A percentile compares a stretch with the other conserved stretches of the same genome.
Conservation (phyloP, 2,888 invertebrate species). For the Epistrophella euchroma region DNA sequence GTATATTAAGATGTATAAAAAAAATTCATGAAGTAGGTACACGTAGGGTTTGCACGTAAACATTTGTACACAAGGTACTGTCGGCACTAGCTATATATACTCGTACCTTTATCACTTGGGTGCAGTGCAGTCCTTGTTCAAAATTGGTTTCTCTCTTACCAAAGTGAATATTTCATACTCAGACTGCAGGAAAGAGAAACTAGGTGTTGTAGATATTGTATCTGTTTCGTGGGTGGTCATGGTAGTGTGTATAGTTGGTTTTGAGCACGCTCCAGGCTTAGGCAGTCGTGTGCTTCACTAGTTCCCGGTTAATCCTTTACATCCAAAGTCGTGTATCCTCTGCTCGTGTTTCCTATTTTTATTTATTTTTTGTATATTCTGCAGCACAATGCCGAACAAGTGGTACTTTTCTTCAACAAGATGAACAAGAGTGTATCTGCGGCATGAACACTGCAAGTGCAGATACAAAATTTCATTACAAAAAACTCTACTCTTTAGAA, state of each 20-base stretch:
- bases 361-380: not conserved
- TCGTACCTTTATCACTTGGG: slow-evolving; percentile 33
- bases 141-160: slow-evolving; percentile 38
- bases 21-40: not conserved
- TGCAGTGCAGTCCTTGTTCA: slow-evolving; percentile 66
- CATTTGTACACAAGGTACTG: not conserved
- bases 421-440: slow-evolving; percentile 9
- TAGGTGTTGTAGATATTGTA: slow-evolving; percentile 29
- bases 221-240: slow-evolving; percentile 17
- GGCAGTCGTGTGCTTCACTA: slow-evolving; percentile 39
- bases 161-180: slow-evolving; percentile 29
- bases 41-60: not conserved
- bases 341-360: slow-evolving; percentile 6
- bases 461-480: slow-evolving; percentile 26
- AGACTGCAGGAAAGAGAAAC: slow-evolving; percentile 34
- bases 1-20: slow-evolving; percentile 24
- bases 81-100: not conserved
- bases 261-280: slow-evolving; percentile 50
- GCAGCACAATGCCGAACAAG: slow-evolving; percentile 29
- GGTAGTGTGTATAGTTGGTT: slow-evolving; percentile 11
- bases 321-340: slow-evolving; percentile 23
- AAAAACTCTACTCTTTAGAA: slow-evolving; percentile 46
- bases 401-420: slow-evolving; percentile 8
- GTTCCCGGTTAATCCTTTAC: slow-evolving; percentile 38
- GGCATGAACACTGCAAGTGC: slow-evolving; percentile 34